Evolutionary conservation across 2,888 invertebrate genomes (phyloP), one percentile per base, ranked within the genome.

Genomic region (Dynastes grantii): DNA sequence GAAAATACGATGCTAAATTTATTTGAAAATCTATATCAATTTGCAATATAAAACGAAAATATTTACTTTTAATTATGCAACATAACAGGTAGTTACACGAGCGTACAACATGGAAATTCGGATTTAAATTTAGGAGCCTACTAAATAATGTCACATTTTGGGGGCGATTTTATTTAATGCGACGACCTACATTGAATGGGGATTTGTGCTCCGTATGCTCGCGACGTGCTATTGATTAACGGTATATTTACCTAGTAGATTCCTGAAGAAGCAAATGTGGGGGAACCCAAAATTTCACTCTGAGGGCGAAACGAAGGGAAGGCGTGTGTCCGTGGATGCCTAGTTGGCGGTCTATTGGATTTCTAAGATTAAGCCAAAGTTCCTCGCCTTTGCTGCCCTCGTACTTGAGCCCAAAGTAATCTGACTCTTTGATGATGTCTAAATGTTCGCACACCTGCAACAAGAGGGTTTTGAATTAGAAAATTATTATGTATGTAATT

Each of bases 251-350:
- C 91, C 95, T 93, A 29, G 96, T 96, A 58, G 93, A 93, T 86
- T 96, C 96, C 88, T 96, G 96, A 81, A 96, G 92, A 80, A 97
- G 92, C 80, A 94, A 92, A 89, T 97, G 96, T 2, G 96, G 96
- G 2, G 96, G 96, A 64, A 97, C 96, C 95, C 96, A 97, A 90
- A 96, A 97, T 89, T 97, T 97, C 83, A 97, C 95, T 82, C 94
- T 90, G 78, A 95, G 90, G 82, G 93, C 92, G 82, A 95, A 92
- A 68, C 94, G 91, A 80, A 93, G 91, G 55, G 92, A 92, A 55
- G 91, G 89, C 6, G 91, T 89, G 78, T 94, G 93, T 78, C 92
- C 92, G 77, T 88, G 87, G 77, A 85, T 85, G 81, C 84, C 85
- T 79, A 94, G 92, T 87, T 95, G 95, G 79, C 94, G 92, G 85